Evolutionary conservation across 2,113 vertebrate genomes (phyloP).

Genomic region (Archilochus colubris): DNA sequence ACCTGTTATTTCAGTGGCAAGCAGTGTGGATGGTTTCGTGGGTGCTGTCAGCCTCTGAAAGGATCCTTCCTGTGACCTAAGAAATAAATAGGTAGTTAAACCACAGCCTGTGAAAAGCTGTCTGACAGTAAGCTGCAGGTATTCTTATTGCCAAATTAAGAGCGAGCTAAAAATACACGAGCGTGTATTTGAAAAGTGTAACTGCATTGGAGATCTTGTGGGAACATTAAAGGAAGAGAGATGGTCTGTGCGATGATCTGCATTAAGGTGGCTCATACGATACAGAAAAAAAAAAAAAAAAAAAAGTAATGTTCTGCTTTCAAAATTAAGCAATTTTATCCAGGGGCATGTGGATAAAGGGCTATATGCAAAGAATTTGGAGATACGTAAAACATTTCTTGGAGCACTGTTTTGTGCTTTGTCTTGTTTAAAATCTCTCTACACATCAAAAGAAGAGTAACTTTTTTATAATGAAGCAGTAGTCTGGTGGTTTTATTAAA

Average conservation of each 20-base stretch:
- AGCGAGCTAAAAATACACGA: not conserved
- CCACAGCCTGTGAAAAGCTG: not conserved
- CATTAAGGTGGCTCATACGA: not conserved
- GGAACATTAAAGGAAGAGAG: not conserved
- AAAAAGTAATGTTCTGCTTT: not conserved
- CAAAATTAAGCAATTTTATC: not conserved
- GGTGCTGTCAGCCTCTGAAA: conserved; percentile 23
- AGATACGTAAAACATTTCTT: not conserved
- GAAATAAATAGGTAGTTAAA: not conserved
- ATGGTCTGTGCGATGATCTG: not conserved
- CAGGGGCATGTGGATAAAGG: not conserved
- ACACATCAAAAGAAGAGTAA: not conserved
- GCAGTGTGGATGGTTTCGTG: not conserved
- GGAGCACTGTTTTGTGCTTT: not conserved
- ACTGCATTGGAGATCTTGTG: not conserved
- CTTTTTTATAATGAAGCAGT: not conserved
- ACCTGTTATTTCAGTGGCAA: not conserved
- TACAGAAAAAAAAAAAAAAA: not conserved
- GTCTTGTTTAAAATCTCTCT: not conserved
- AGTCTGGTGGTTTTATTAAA: not conserved
- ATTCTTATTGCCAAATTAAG: conserved; percentile 27
- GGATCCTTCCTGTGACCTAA: not conserved
- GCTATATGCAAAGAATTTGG: not conserved
- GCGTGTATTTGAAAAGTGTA: not conserved
- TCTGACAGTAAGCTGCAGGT: conserved; percentile 4